Base-by-base conservation (phyloP, 2,797 vertebrate species). In the Malurus splendens region DNA sequence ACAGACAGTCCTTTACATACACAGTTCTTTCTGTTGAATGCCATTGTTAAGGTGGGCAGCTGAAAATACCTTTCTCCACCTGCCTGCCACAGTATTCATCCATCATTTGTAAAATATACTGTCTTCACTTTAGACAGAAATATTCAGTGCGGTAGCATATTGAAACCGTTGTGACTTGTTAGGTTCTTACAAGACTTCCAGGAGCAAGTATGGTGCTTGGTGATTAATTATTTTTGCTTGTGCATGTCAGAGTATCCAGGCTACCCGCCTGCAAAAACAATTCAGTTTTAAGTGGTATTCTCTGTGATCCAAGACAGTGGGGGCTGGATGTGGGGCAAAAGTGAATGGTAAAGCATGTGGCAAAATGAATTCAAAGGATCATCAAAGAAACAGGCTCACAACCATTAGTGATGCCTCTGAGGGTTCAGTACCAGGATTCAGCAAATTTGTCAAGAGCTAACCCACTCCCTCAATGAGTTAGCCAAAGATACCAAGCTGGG, bases 41-140 rank as follows among this genome's bases (percentile, higher is more conserved):
- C 8, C 51, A 27, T 64, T 76, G 14, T 50, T 61, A 48, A 62
- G 17, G 17, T 30, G 70, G n/a, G 28, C 50, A 74, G 28, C 18
- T 75, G 47, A 57, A 90, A 86, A 77, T 52, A 36, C 20, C 30
- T 86, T 78, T 91, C 32, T 87, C 33, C 41, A 48, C 14, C 45
- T 92, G 47, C 75, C 59, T 66, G 23, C 17, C 44, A 74, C 5
- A 23, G 7, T 36, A 38, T 32, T 56, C 18, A 82, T 65, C 41
- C 38, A 51, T 82, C 47, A 62, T 65, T 70, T 83, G 18, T 36
- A 74, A 61, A 89, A 50, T 42, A 28, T 5, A 24, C 4, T 45
- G 4, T 30, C 42, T 56, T 84, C 23, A 18, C 28, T 76, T 84
- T 51, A 42, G 45, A 48, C 7, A 54, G 28, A 9, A 39, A 66